Evolutionary conservation across 2,888 invertebrate species (phyloP).

Genomic region (Colostygia pectinataria): DNA sequence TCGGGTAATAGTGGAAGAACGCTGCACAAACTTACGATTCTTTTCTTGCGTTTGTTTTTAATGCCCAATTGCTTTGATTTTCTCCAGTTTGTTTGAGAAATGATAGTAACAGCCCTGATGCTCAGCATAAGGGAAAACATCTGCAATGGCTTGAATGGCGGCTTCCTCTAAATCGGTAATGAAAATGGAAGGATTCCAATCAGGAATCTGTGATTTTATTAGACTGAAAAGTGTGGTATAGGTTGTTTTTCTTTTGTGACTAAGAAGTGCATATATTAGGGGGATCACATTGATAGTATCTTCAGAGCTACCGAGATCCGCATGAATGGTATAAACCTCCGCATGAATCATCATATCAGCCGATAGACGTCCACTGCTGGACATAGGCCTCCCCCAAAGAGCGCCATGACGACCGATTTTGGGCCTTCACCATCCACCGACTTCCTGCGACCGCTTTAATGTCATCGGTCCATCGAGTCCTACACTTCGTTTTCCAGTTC

Average conservation of each 20-base stretch:
- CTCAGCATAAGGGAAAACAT: constrained; percentile 16
- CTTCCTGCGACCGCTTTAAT: no score
- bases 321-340: constrained; percentile 16
- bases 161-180: constrained; percentile 20
- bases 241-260: constrained; percentile 14
- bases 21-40: constrained; percentile 16
- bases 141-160: constrained; percentile 20
- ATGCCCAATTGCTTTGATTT: constrained; percentile 15
- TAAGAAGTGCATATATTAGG: constrained; percentile 16
- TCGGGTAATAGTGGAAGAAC: constrained; percentile 13
- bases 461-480: no score
- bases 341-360: no score
- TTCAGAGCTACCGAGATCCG: constrained; percentile 14
- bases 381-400: no score
- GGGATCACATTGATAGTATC: constrained; percentile 14
- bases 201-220: constrained; percentile 19
- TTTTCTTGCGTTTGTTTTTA: constrained; percentile 19
- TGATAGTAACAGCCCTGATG: constrained; percentile 15
- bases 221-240: constrained; percentile 17
- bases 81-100: constrained; percentile 14
- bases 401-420: no score
- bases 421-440: no score
- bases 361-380: no score
- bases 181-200: constrained; percentile 18
- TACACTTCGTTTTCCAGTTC: no score